Evolutionary conservation across 1,140 invertebrate genomes (phyloP).

Genomic region (Cydia pomonella): DNA sequence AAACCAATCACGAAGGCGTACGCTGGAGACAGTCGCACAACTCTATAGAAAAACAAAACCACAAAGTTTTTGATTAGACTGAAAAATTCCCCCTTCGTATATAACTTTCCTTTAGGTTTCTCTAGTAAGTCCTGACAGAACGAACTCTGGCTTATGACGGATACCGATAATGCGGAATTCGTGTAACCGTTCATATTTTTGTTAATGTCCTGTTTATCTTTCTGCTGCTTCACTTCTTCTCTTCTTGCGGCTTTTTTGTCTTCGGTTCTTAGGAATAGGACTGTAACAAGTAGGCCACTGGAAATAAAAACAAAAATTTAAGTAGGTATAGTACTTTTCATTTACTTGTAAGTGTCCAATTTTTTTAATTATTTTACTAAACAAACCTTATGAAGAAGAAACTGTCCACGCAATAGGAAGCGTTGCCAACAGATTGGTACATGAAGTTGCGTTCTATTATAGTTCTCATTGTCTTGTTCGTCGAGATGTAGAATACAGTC

Average conservation of each 20-base stretch:
- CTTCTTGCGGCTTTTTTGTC: slow-evolving; percentile 70
- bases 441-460: slow-evolving; percentile 89
- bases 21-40: slow-evolving; percentile 88
- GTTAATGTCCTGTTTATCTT: slow-evolving; percentile 59
- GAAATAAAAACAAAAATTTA: slow-evolving; percentile 56
- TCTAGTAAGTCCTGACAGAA: slow-evolving; percentile 71
- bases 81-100: slow-evolving; percentile 54
- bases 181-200: slow-evolving; percentile 69
- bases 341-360: no score
- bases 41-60: slow-evolving; percentile 64
- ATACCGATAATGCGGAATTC: slow-evolving; percentile 69
- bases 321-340: not conserved
- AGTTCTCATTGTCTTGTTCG: slow-evolving; percentile 88
- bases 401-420: slow-evolving; percentile 94
- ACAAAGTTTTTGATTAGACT: slow-evolving; percentile 62
- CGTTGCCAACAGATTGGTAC: slow-evolving; percentile 93
- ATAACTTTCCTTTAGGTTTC: slow-evolving; percentile 54
- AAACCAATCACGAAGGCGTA: slow-evolving; percentile 90
- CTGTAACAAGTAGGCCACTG: slow-evolving; percentile 89
- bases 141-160: slow-evolving; percentile 71
- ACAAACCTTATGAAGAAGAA: slow-evolving; percentile 93
- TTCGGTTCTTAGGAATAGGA: slow-evolving; percentile 85
- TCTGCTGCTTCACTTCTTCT: slow-evolving; percentile 40
- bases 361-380: not conserved
- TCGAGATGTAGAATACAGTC: slow-evolving; percentile 88